phyloP scores from a whole-genome alignment of 2,797 vertebrate species.

The Discoglossus pictus region DNA sequence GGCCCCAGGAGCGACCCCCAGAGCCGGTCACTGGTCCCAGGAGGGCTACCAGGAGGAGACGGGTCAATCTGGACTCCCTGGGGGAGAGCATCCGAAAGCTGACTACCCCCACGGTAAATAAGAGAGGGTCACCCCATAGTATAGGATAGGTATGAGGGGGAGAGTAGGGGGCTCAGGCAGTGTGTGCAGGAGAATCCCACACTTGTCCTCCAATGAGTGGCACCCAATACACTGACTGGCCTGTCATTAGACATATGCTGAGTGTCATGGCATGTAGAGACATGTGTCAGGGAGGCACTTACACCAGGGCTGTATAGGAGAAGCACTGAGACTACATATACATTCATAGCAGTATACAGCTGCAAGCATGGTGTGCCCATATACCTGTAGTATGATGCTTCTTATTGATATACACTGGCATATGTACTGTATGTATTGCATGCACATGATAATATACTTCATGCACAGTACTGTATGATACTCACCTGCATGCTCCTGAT shows the following conservation, averaged over 20 bases:
- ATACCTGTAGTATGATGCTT: background rate
- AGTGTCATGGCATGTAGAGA: background rate
- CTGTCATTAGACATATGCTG: constrained; percentile 40
- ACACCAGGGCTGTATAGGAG: no score
- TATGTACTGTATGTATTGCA: no score
- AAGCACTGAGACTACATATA: no score
- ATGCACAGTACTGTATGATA: no score
- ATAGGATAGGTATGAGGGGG: background rate
- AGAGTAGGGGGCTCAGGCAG: background rate
- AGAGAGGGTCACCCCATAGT: constrained; percentile 28
- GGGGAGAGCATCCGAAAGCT: constrained; percentile 91
- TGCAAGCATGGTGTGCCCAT: background rate
- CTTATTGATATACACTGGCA: no score
- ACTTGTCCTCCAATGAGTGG: constrained; percentile 9
- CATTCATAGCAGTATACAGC: background rate
- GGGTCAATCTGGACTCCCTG: constrained; percentile 94
- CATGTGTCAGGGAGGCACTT: constrained; percentile 5
- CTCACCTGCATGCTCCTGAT: no score
- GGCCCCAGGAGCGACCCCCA: constrained; percentile 46
- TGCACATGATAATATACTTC: no score
- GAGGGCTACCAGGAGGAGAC: constrained; percentile 78
- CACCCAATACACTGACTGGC: constrained; percentile 10
- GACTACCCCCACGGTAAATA: constrained; percentile 90
- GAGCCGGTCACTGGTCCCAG: constrained; percentile 55
- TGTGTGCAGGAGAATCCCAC: constrained; percentile 14